These are phyloP conservation scores for Zeuzera pyrina DNA, from an alignment of 2,888 invertebrate species.

Conservation along the genomic window DNA sequence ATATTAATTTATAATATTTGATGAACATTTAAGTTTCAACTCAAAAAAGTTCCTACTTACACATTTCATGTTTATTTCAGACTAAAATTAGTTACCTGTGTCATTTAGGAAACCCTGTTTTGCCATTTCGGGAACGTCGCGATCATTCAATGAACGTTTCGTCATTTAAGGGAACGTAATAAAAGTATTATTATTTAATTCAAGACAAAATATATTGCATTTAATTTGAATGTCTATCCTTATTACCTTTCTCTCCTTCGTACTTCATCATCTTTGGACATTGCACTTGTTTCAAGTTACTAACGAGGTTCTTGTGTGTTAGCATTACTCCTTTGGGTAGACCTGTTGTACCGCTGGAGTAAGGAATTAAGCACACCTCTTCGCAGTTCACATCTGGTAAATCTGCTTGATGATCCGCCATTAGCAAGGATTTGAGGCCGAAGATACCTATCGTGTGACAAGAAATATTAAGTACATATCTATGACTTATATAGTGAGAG, in stretches of 20 bases:
- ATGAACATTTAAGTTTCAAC: too few species aligned
- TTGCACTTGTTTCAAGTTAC: constrained; percentile 64
- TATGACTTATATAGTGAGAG: too few species aligned
- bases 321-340: constrained; percentile 86
- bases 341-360: constrained; percentile 84
- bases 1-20: too few species aligned
- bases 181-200: too few species aligned
- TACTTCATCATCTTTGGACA: constrained; percentile 58
- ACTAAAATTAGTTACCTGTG: too few species aligned
- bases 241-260: constrained; percentile 49
- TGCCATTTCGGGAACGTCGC: too few species aligned
- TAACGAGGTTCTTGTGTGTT: constrained; percentile 78
- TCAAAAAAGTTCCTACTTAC: too few species aligned
- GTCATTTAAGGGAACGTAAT: too few species aligned
- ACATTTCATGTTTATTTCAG: too few species aligned
- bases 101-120: too few species aligned
- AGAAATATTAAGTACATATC: too few species aligned
- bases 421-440: constrained; percentile 59
- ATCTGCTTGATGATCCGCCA: constrained; percentile 55
- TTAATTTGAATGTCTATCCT: constrained; percentile 12
- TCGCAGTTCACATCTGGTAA: constrained; percentile 56
- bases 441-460: constrained; percentile 53
- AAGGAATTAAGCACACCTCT: constrained; percentile 72
- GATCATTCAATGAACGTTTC: too few species aligned
- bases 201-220: constrained; percentile 1